Conservation (phyloP, 2,113 vertebrate genomes). For the Motacilla tschutschensis region DNA sequence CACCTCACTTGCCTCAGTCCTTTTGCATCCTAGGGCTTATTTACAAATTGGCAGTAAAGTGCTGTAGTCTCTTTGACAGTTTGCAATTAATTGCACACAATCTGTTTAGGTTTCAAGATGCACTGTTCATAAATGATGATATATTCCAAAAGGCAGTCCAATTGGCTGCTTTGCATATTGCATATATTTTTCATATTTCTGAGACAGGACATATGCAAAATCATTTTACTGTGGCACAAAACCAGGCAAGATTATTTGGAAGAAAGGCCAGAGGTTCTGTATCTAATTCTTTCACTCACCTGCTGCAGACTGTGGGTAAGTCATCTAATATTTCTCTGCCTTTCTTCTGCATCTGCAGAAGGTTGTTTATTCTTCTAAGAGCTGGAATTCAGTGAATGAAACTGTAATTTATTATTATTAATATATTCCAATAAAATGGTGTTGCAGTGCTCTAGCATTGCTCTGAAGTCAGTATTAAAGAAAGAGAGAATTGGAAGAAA, state of each 20-base stretch:
- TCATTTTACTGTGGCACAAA: constrained; percentile 32
- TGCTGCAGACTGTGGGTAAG: not conserved
- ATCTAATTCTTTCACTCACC: constrained; percentile 22
- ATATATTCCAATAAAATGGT: constrained; percentile 24
- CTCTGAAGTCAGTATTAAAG: constrained; percentile 15
- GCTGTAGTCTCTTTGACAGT: constrained; percentile 40
- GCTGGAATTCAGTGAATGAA: constrained; percentile 14
- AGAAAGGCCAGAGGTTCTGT: constrained; percentile 35
- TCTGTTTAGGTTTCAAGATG: constrained; percentile 49
- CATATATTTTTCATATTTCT: constrained; percentile 49
- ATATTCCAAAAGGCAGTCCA: constrained; percentile 43
- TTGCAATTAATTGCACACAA: constrained; percentile 53
- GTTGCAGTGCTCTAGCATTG: not conserved
- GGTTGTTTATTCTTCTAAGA: constrained; percentile 22
- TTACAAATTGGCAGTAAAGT: constrained; percentile 44
- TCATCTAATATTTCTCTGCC: constrained; percentile 12
- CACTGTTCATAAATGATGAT: constrained; percentile 40
- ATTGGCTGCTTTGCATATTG: constrained; percentile 47
- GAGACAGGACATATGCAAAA: constrained; percentile 38
- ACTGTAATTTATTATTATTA: constrained; percentile 25
- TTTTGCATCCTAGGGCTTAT: constrained; percentile 7
- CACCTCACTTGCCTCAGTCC: not conserved
- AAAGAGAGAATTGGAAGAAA: not conserved
- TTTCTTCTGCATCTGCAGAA: constrained; percentile 18
- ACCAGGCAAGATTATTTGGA: constrained; percentile 13